Conservation (phyloP, 2,888 invertebrate genomes). For the Lochmaea crataegi region DNA sequence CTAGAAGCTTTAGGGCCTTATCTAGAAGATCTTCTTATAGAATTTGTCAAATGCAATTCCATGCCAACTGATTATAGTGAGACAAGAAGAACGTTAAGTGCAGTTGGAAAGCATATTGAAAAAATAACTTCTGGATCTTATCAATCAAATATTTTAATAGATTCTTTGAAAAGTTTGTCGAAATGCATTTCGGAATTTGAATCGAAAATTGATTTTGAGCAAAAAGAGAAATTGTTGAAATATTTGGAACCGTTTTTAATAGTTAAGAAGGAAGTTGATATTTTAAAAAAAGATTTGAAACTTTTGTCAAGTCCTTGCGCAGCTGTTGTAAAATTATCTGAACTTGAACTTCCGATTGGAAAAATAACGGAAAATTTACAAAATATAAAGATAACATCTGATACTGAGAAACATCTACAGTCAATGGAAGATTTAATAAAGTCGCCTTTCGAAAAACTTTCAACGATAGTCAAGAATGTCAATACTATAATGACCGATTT, state of each 20-base stretch:
- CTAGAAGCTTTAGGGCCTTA: constrained; percentile 45
- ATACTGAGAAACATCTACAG: constrained; percentile 29
- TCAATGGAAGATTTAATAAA: constrained; percentile 31
- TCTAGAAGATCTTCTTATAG: constrained; percentile 50
- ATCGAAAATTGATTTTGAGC: constrained; percentile 29
- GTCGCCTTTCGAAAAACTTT: constrained; percentile 40
- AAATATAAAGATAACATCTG: constrained; percentile 12
- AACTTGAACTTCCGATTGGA: constrained; percentile 33
- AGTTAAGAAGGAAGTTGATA: constrained; percentile 35
- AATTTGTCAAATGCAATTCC: constrained; percentile 51
- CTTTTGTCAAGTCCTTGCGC: constrained; percentile 32
- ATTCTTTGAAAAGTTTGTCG: constrained; percentile 44
- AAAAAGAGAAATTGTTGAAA: constrained; percentile 26
- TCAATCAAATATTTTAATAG: constrained; percentile 38
- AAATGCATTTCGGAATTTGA: constrained; percentile 39
- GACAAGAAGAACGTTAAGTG: constrained; percentile 37
- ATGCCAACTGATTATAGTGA: constrained; percentile 19
- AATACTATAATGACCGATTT: constrained; percentile 45
- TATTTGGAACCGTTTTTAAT: constrained; percentile 39
- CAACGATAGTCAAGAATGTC: constrained; percentile 38
- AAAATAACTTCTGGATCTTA: constrained; percentile 39
- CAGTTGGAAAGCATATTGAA: constrained; percentile 39
- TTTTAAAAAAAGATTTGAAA: constrained; percentile 34
- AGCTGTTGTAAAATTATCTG: constrained; percentile 28
- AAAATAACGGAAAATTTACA: constrained; percentile 33